Conservation (phyloP, 2,888 invertebrate genomes). For the Heteropelma amictum region DNA sequence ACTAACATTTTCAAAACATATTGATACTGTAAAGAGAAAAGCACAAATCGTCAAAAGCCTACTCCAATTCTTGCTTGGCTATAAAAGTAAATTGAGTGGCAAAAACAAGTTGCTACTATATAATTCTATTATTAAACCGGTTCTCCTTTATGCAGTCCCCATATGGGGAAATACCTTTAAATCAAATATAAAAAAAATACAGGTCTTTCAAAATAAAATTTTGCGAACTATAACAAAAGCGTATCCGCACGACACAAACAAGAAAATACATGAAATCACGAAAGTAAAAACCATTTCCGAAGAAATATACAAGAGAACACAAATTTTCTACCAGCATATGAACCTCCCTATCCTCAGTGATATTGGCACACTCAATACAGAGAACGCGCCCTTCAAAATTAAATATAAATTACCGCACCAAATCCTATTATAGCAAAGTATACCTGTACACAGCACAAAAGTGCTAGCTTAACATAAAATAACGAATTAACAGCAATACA, state of each 20-base stretch:
- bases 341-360: not conserved
- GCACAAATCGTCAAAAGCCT: not conserved
- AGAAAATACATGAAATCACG: too few species aligned
- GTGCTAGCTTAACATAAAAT: too few species aligned
- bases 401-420: conserved; percentile 21
- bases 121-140: conserved; percentile 24
- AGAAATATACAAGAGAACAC: not conserved
- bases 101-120: conserved; percentile 25
- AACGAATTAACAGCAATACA: too few species aligned
- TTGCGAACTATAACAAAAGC: not conserved
- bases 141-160: conserved; percentile 15
- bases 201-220: conserved; percentile 12
- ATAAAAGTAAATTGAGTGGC: conserved; percentile 4
- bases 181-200: not conserved
- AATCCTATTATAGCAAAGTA: not conserved
- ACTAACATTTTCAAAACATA: not conserved
- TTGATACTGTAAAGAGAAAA: not conserved
- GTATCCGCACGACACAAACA: not conserved
- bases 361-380: not conserved
- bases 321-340: conserved; percentile 2
- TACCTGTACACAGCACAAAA: too few species aligned
- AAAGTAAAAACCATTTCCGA: not conserved
- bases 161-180: conserved; percentile 20
- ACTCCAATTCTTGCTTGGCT: not conserved
- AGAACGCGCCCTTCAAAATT: not conserved